phyloP scores from a whole-genome alignment of 2,113 vertebrate species.

The Butastur rufipennis region DNA sequence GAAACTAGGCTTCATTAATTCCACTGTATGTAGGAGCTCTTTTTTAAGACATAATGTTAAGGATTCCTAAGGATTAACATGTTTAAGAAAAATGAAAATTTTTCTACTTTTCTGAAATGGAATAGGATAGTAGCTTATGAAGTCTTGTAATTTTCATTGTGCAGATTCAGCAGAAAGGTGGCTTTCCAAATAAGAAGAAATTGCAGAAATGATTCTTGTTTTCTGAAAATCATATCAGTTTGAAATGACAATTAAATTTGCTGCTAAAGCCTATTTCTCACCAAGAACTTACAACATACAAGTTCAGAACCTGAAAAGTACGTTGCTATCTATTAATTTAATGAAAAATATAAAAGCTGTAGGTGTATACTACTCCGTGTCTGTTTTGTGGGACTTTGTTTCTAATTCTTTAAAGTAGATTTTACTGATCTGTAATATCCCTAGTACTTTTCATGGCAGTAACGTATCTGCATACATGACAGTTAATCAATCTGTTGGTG shows the following conservation, averaged over 20 bases:
- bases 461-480: background rate
- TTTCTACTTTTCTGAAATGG: background rate
- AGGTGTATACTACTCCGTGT: background rate
- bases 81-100: background rate
- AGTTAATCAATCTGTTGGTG: background rate
- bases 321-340: background rate
- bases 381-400: background rate
- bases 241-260: background rate
- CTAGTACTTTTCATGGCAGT: background rate
- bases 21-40: background rate
- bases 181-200: background rate
- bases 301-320: background rate
- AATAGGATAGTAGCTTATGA: background rate
- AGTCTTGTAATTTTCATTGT: background rate
- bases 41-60: background rate
- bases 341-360: background rate
- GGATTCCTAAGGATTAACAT: background rate
- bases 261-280: background rate
- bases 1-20: background rate
- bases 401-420: background rate
- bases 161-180: background rate
- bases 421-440: background rate
- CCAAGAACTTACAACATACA: accelerated
- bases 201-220: background rate
- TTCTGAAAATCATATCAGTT: background rate